Base-by-base conservation (phyloP, 2,797 vertebrate species). In the Oryzias sinensis region DNA sequence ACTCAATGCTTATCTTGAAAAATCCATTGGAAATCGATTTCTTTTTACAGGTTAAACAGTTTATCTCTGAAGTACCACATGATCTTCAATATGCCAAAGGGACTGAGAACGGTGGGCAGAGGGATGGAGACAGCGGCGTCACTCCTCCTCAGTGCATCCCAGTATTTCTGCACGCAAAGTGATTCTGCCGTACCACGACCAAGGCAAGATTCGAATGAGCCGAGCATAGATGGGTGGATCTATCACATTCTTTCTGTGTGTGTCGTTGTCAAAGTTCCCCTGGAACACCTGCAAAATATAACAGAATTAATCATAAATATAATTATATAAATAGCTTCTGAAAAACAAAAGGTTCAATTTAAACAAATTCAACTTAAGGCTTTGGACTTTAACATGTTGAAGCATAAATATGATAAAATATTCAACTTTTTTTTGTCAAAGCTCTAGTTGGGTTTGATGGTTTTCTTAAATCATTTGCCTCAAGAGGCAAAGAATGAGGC, bases 141-240 rank as follows among this genome's bases (percentile, higher is more conserved):
- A 98, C 76, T 98, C 95, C 80, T 99, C 94, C 50, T 92, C 94
- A 33, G 93, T 90, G 85, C 97, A 99, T 82, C 97, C 97, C 51
- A 99, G 92, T 68, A 99, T 88, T 90, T 99, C 97, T 4, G 91
- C 93, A 52, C 97, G 91, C 92, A 99, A 92, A 29, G 97, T 99
- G 92, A 99, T 99, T 77, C 97, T 91, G 62, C 97, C 95, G 0
- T 99, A 99, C 97, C 97, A 99, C 0, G 97, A 99, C 97, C 97
- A 99, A 0, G 97, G 97, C 14, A 98, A 93, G 87, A 99, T 96
- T 85, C 97, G 91, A 68, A 99, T 43, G 45, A 96, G 91, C 43
- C 93, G 93, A 37, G 97, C 92, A 0, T 93, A 91, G 90, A 99
- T 93, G 1, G 96, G 95, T 1, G 96, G 95, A 52, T 97, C 95